Percentiles rank a stretch among this genome's conserved stretches.
These are phyloP conservation scores for Lagorchestes hirsutus DNA, from an alignment of 2,797 vertebrate species.

Conservation along the genomic window DNA sequence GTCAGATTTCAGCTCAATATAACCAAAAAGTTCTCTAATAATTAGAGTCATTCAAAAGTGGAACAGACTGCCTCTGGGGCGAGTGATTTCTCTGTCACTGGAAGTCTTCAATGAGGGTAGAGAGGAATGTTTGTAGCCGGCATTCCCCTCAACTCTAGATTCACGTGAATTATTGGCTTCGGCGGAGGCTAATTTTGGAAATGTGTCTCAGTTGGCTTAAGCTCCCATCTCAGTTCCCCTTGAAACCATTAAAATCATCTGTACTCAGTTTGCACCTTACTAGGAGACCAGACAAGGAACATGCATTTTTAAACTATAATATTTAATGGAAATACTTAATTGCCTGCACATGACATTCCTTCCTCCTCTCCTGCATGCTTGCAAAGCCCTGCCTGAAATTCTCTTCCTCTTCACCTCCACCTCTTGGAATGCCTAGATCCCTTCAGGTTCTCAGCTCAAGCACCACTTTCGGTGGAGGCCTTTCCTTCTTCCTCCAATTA, in stretches of 20 bases:
- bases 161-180: not conserved
- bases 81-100: not conserved
- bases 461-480: not conserved
- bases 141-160: not conserved
- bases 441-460: not conserved
- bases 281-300: not conserved
- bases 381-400: not conserved
- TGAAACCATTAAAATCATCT: slow-evolving; percentile 7
- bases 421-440: not conserved
- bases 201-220: not conserved
- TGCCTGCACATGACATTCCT: not conserved
- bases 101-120: not conserved
- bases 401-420: not conserved
- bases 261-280: not conserved
- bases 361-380: not conserved
- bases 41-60: not conserved
- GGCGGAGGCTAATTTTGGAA: not conserved
- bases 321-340: not conserved
- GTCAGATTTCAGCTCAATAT: not conserved
- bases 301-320: not conserved
- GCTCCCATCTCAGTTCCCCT: not conserved
- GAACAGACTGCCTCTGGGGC: not conserved
- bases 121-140: not conserved
- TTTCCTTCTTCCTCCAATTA: not conserved
- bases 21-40: not conserved